phyloP scores from a whole-genome alignment of 64 coral and sea anemone genomes.

The Montipora capricornis region DNA sequence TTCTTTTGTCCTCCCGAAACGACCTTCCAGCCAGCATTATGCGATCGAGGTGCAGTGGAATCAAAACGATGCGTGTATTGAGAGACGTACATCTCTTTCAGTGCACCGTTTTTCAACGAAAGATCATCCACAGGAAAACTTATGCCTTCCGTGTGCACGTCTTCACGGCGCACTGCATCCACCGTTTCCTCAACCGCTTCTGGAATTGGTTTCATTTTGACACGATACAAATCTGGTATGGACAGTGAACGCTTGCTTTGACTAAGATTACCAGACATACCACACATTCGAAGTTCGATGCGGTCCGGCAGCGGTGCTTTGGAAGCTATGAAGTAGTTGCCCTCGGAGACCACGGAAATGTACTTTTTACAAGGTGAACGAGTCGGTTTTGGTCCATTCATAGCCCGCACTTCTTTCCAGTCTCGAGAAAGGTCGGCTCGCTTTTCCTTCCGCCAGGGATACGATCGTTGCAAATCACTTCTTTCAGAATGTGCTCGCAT shows the following conservation, averaged over 20 bases:
- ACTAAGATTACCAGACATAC: background rate
- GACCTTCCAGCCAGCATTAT: slow-evolving; percentile 92
- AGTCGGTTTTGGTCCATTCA: slow-evolving; percentile 14
- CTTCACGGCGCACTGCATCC: slow-evolving; percentile 23
- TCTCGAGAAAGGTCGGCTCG: background rate
- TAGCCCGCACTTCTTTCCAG: background rate
- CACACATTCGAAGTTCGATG: slow-evolving; percentile 75
- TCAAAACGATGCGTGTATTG: slow-evolving; percentile 93
- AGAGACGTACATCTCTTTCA: slow-evolving; percentile 92
- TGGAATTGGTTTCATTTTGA: slow-evolving; percentile 61
- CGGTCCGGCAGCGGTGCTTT: slow-evolving; percentile 62
- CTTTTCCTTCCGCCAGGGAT: background rate
- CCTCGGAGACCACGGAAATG: slow-evolving; percentile 63
- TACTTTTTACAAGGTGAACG: slow-evolving; percentile 43
- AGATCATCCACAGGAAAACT: slow-evolving; percentile 1
- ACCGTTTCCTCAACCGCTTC: slow-evolving; percentile 31
- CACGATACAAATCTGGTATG: slow-evolving; percentile 66
- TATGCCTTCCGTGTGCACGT: background rate
- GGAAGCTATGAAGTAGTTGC: slow-evolving; percentile 56
- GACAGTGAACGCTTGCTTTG: slow-evolving; percentile 43
- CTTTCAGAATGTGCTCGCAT: slow-evolving; percentile 23
- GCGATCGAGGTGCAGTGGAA: slow-evolving; percentile 67
- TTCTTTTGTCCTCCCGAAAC: slow-evolving; percentile 56
- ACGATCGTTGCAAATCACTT: background rate
- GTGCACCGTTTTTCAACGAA: slow-evolving; percentile 36